Percentiles rank a stretch among this genome's conserved stretches.
These are phyloP conservation scores for Charaxes varanes DNA, from an alignment of 1,140 invertebrate species.

Conservation along the genomic window DNA sequence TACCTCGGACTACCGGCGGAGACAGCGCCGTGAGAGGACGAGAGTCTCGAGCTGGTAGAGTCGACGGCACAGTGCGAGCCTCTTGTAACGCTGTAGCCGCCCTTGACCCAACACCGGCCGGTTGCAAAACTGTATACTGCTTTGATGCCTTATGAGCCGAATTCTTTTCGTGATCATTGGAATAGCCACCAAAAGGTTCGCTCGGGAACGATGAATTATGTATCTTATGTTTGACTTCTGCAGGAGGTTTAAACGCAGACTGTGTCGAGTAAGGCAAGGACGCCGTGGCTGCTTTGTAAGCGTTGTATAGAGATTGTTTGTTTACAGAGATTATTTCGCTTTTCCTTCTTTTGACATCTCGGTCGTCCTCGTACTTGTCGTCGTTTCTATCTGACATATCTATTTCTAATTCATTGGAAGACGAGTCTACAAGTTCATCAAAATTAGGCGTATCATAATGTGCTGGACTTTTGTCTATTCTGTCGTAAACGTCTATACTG, in stretches of 20 bases:
- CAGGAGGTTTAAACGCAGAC: constrained; percentile 85
- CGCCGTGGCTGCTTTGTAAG: constrained; percentile 73
- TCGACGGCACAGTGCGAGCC: constrained; percentile 78
- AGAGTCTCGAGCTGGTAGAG: constrained; percentile 64
- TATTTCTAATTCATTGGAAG: constrained; percentile 85
- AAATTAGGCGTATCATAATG: constrained; percentile 84
- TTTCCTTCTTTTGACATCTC: constrained; percentile 61
- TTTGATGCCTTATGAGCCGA: constrained; percentile 62
- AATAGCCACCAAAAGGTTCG: constrained; percentile 59
- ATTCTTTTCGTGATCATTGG: constrained; percentile 56
- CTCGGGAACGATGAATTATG: constrained; percentile 59
- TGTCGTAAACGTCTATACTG: constrained; percentile 56
- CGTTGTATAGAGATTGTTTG: constrained; percentile 69
- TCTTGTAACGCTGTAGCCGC: constrained; percentile 87
- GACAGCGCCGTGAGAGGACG: constrained; percentile 77
- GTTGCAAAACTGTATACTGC: constrained; percentile 89
- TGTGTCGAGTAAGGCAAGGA: constrained; percentile 78
- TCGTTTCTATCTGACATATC: constrained; percentile 83
- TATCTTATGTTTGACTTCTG: constrained; percentile 72
- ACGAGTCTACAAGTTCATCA: constrained; percentile 86
- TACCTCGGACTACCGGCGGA: constrained; percentile 84
- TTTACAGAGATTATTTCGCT: constrained; percentile 64
- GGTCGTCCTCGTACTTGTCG: constrained; percentile 64
- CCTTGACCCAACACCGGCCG: constrained; percentile 83
- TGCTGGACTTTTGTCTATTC: constrained; percentile 60